phyloP scores from a whole-genome alignment of 2,888 invertebrate genomes.

The Tuberolachnus salignus region DNA sequence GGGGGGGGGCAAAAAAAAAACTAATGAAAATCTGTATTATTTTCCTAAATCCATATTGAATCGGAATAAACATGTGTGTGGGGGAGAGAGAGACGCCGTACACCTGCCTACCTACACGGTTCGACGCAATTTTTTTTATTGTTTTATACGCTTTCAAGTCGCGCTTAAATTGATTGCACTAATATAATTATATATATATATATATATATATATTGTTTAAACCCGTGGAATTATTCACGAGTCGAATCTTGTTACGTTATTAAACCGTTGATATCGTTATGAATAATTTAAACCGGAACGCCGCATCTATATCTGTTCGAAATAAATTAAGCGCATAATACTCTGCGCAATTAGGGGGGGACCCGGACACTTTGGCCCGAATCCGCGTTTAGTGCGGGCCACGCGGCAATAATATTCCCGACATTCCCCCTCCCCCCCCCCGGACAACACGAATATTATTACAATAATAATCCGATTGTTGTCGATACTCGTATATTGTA shows the following conservation, averaged over 20 bases:
- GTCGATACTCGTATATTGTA: too few species aligned
- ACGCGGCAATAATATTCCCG: not conserved
- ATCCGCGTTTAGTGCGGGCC: not conserved
- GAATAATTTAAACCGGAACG: not conserved
- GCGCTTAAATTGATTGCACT: not conserved
- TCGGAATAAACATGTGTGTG: too few species aligned
- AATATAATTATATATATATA: not conserved
- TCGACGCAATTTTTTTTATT: too few species aligned
- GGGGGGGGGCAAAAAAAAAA: too few species aligned
- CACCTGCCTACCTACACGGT: too few species aligned
- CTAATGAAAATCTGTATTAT: too few species aligned
- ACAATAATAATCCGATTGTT: too few species aligned
- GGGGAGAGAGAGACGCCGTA: not conserved
- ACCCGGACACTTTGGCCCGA: not conserved
- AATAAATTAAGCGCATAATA: slow-evolving; percentile 5
- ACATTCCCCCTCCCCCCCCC: too few species aligned
- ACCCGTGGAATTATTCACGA: not conserved
- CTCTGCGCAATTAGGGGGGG: not conserved
- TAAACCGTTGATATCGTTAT: not conserved
- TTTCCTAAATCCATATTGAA: too few species aligned
- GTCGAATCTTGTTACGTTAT: not conserved
- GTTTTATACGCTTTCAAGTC: too few species aligned
- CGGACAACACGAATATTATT: too few species aligned
- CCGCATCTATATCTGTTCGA: not conserved
- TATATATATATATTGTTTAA: not conserved